phyloP scores from a whole-genome alignment of 1,140 invertebrate genomes.

The Berghia stephanieae region DNA sequence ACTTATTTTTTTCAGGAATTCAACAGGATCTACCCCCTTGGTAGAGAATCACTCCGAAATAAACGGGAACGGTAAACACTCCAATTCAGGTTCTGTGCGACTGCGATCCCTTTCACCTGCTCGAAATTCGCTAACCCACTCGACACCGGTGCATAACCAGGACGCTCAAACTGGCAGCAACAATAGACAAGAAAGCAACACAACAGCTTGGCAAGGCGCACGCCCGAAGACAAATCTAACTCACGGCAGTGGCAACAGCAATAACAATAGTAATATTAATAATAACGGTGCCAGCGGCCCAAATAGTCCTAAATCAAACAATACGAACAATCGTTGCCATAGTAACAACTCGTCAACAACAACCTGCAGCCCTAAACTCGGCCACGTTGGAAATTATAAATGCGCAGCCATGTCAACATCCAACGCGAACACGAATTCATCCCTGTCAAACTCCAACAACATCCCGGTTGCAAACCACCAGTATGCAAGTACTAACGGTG shows the following conservation, averaged over 20 bases:
- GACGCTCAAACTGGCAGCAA: conserved; percentile 23
- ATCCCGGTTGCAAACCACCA: too few species aligned
- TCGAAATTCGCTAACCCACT: conserved; percentile 50
- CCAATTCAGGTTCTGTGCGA: conserved; percentile 30
- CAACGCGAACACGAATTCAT: too few species aligned
- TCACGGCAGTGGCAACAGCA: not conserved
- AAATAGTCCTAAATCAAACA: not conserved
- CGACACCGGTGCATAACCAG: conserved; percentile 45
- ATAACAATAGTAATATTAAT: not conserved
- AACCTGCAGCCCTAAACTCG: too few species aligned
- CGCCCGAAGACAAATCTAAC: conserved; percentile 1
- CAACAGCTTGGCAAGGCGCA: conserved; percentile 12
- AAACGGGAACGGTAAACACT: conserved; percentile 18
- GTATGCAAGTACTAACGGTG: not conserved
- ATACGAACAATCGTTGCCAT: too few species aligned
- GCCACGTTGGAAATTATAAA: too few species aligned
- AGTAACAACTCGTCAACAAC: too few species aligned
- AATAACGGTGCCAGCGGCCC: conserved; percentile 9
- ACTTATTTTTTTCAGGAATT: too few species aligned
- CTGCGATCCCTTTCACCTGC: conserved; percentile 49
- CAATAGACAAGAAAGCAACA: not conserved
- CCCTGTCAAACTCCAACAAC: too few species aligned
- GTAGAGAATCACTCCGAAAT: too few species aligned
- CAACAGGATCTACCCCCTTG: too few species aligned
- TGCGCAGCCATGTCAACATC: not conserved